phyloP scores from a whole-genome alignment of 1,140 invertebrate genomes.

The Atta cephalotes region DNA sequence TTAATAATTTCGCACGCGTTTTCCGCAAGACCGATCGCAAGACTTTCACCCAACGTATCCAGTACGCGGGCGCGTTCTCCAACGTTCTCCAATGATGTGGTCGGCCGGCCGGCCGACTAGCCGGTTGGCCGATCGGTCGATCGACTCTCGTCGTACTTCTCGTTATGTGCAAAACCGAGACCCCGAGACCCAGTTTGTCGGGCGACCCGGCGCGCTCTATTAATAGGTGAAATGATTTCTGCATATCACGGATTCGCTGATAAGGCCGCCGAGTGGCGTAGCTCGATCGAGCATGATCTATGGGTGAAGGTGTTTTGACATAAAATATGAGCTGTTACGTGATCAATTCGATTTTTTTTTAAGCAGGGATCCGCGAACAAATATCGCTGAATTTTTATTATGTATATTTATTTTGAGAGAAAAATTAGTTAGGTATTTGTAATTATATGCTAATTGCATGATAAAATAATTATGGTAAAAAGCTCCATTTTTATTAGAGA shows the following conservation, averaged over 20 bases:
- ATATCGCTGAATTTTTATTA: neutral
- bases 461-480: too few relatives aligned
- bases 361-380: neutral
- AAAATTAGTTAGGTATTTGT: too few relatives aligned
- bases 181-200: conserved; percentile 73
- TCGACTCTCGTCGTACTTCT: conserved; percentile 7
- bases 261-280: conserved; percentile 12
- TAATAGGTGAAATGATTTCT: conserved; percentile 65
- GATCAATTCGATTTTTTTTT: neutral
- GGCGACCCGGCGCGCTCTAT: conserved; percentile 66
- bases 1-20: conserved; percentile 59
- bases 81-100: conserved; percentile 74
- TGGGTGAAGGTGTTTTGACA: conserved; percentile 4
- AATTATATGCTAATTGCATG: too few relatives aligned
- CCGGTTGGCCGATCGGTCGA: conserved; percentile 15
- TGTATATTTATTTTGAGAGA: neutral
- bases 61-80: conserved; percentile 45
- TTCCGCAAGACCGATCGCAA: conserved; percentile 64
- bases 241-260: conserved; percentile 41
- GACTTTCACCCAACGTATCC: conserved; percentile 71
- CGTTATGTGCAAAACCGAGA: conserved; percentile 73
- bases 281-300: neutral
- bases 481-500: too few relatives aligned
- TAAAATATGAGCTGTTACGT: neutral
- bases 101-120: conserved; percentile 4